phyloP scores from a whole-genome alignment of 2,113 vertebrate genomes.

The Chiloscyllium plagiosum region DNA sequence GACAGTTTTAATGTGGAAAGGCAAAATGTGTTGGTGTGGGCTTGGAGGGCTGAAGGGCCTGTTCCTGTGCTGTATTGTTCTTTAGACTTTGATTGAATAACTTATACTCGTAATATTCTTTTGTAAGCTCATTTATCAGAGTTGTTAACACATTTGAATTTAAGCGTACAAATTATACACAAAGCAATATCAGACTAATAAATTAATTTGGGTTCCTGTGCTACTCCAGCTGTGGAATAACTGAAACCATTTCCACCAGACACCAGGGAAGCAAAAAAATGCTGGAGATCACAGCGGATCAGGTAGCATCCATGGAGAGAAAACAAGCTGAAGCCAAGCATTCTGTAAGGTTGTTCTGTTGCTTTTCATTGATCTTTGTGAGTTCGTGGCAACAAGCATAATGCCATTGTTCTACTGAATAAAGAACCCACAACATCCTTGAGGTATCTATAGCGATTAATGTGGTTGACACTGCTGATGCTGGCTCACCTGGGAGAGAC shows the following conservation, averaged over 20 bases:
- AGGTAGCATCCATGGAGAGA: too few relatives aligned
- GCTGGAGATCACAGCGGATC: too few relatives aligned
- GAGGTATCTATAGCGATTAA: not conserved
- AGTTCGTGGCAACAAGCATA: not conserved
- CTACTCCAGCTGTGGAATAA: not conserved
- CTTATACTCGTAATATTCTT: not conserved
- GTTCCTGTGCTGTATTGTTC: too few relatives aligned
- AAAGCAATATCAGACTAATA: not conserved
- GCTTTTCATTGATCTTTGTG: not conserved
- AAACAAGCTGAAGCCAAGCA: too few relatives aligned
- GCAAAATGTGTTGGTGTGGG: too few relatives aligned
- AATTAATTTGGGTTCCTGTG: not conserved
- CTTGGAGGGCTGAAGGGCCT: too few relatives aligned
- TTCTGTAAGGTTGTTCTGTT: not conserved
- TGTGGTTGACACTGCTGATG: not conserved
- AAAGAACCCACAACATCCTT: not conserved
- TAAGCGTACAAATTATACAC: not conserved
- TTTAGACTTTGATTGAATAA: not conserved
- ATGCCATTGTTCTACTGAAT: not conserved
- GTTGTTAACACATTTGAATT: not conserved
- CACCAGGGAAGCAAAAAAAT: not conserved
- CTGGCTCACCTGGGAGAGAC: not conserved
- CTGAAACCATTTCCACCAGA: not conserved
- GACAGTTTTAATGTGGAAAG: not conserved
- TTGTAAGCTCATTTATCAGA: not conserved